A percentile compares a stretch with the other conserved stretches of the same genome.
These are phyloP conservation scores for Apis cerana DNA, from an alignment of 1,140 invertebrate genomes.

Conservation along the genomic window DNA sequence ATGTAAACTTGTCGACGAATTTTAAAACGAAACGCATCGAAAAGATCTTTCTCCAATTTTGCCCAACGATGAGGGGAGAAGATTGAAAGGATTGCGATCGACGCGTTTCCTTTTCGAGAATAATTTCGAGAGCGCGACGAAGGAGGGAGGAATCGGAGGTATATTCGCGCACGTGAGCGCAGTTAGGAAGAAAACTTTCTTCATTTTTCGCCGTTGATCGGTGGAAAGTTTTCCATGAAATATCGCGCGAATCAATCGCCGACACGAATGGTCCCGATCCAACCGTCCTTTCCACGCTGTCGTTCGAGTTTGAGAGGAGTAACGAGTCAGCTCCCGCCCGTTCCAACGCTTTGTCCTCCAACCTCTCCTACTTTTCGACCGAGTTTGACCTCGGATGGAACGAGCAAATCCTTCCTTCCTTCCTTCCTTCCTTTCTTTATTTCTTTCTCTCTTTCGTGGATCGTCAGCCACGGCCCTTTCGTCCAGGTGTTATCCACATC, in stretches of 20 bases:
- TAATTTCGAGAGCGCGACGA: no score
- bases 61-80: no score
- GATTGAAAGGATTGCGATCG: no score
- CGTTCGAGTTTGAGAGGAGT: conserved; percentile 24
- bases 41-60: no score
- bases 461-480: no score
- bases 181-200: conserved; percentile 77
- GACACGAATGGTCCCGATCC: conserved; percentile 65
- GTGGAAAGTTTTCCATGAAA: conserved; percentile 67
- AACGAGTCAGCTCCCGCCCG: conserved; percentile 46
- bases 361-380: background rate
- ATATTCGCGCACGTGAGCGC: conserved; percentile 64
- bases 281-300: conserved; percentile 51
- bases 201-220: conserved; percentile 75
- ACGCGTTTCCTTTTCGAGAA: no score
- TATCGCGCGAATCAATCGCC: conserved; percentile 78
- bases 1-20: background rate
- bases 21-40: background rate
- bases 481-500: no score
- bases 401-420: background rate
- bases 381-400: background rate
- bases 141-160: conserved; percentile 50
- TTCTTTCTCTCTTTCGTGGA: no score
- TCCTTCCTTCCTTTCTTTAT: background rate
- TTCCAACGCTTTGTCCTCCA: background rate